Base-by-base conservation (phyloP, 2,888 invertebrate species). In the Malachius bipustulatus region DNA sequence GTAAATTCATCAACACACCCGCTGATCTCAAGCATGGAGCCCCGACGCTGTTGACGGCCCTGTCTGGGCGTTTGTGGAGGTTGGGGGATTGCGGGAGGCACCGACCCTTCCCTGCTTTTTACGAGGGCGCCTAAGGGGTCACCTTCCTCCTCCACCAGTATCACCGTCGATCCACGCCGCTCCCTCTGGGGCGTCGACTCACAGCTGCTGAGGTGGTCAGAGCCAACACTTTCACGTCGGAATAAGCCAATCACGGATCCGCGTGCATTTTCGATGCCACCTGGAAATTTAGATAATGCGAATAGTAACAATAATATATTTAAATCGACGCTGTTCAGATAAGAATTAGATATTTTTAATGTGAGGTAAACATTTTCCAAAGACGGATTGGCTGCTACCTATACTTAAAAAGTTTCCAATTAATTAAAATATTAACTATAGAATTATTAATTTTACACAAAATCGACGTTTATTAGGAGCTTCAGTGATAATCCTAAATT, bases 231-330 rank as follows among this genome's bases (percentile, higher is more conserved):
- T 60, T 87, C 87, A 55, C 84, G 75, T 55, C 85, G 74, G 66
- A 88, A 88, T 44, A 87, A 72, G 65, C 87, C 87, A 71, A 87
- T 85, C 64, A 88, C 85, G 64, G 87, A 85, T 65, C 82, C 82
- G 67, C 83, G 79, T 63, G 84, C 82, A 70, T 84, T 82, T 65
- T 84, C 83, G 64, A 87, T 77, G 55, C 85, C 85, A 67, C 85
- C 85, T 83, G 39, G 30, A 49, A 42, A 37, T 38, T 30, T 32
- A 29, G 19, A 16, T 30, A 28, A 16, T 32, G n/a, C 24, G n/a
- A 8, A 24, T 24, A 8, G n/a, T 9, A 24, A 24, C 8, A 24
- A 24, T 24, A 24, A 24, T 8, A 8, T 8, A 9, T 24, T 24
- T 8, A 24, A 24, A 24, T 24, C 24, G 24, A 24, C 8, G 24